phyloP scores from a whole-genome alignment of 1,140 invertebrate species.

The Drosophila gunungcola region DNA sequence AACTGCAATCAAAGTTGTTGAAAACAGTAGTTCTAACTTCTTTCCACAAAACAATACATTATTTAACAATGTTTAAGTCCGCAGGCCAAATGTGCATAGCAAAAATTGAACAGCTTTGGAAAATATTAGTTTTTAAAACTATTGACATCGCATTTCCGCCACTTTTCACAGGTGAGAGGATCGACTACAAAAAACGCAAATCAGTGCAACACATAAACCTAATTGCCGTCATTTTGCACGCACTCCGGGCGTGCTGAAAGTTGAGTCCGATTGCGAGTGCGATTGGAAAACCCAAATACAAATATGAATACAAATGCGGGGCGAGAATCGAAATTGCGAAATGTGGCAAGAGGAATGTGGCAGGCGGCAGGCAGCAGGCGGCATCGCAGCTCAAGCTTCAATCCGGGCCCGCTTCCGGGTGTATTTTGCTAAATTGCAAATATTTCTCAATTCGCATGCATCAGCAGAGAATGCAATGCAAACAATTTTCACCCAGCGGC shows the following conservation, averaged over 20 bases:
- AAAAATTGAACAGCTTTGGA: not conserved
- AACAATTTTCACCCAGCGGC: conserved; percentile 75
- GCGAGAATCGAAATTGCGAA: conserved; percentile 31
- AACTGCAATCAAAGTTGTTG: too few species aligned
- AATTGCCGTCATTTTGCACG: conserved; percentile 77
- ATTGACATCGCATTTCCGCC: not conserved
- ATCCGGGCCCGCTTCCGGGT: conserved; percentile 67
- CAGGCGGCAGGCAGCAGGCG: too few species aligned
- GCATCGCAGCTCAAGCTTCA: conserved; percentile 43
- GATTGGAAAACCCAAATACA: conserved; percentile 42
- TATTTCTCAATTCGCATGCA: conserved; percentile 82
- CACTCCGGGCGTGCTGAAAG: conserved; percentile 46
- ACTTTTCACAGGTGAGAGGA: conserved; percentile 5
- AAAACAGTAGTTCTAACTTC: too few species aligned
- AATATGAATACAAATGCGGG: conserved; percentile 27
- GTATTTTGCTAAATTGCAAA: conserved; percentile 83
- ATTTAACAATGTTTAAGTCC: too few species aligned
- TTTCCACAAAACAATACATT: too few species aligned
- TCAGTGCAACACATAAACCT: conserved; percentile 30
- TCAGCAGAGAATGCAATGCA: conserved; percentile 74
- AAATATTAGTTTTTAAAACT: not conserved
- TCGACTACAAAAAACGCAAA: conserved; percentile 4
- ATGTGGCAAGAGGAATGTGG: conserved; percentile 5
- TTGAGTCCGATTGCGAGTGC: conserved; percentile 20
- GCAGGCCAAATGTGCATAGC: too few species aligned